Base-by-base conservation (phyloP, 2,888 invertebrate species). In the Mesoligia furuncula region DNA sequence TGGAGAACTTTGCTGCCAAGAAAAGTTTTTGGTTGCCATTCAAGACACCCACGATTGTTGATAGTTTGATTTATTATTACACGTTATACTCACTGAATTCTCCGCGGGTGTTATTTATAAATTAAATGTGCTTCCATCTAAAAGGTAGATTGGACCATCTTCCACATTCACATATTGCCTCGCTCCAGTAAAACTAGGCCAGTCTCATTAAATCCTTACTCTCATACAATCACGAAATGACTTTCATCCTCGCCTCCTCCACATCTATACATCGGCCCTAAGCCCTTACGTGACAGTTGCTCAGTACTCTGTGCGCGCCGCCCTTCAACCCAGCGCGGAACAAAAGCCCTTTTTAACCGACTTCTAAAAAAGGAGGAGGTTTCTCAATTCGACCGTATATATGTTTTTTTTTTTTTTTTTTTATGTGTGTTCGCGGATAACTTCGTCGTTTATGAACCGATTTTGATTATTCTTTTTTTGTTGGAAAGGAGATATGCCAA, bases 321-420 rank as follows among this genome's bases (percentile, higher is more conserved):
- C 83, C 87, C 84, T 83, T 78, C 85, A 85, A 83, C 88, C 83
- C 83, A 76, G 78, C 71, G n/a, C 64, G 66, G 86, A 79, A 91
- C 91, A 91, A 91, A 90, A 85, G 90, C 89, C 89, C 89, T 90
- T 91, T 90, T n/a, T n/a, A n/a, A n/a, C n/a, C n/a, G n/a, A n/a
- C n/a, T n/a, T n/a, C n/a, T n/a, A n/a, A n/a, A n/a, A n/a, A n/a
- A n/a, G n/a, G n/a, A n/a, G n/a, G n/a, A n/a, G n/a, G n/a, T n/a
- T n/a, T n/a, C n/a, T n/a, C n/a, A n/a, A n/a, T n/a, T n/a, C n/a
- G n/a, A n/a, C n/a, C n/a, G n/a, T n/a, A n/a, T n/a, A n/a, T n/a
- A n/a, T n/a, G n/a, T n/a, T n/a, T n/a, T n/a, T n/a, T n/a, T n/a
- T n/a, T n/a, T n/a, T n/a, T n/a, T n/a, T n/a, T n/a, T n/a, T n/a